Conservation (phyloP, 2,888 invertebrate genomes). For the Luperina nickerlii region DNA sequence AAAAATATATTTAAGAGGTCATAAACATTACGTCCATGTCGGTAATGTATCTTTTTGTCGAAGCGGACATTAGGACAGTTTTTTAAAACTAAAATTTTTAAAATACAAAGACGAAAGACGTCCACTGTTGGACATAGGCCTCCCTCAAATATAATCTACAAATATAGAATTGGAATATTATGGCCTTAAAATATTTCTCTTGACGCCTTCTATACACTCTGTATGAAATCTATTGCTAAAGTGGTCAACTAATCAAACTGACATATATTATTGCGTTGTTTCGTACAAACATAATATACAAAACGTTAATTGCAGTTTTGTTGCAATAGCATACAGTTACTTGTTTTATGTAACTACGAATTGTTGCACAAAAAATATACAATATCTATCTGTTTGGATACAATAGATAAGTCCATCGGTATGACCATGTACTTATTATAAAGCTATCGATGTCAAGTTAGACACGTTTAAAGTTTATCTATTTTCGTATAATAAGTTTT, state of each 20-base stretch:
- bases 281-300: slow-evolving; percentile 8
- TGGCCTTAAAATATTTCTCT: neutral
- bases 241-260: slow-evolving; percentile 37
- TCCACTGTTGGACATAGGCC: neutral
- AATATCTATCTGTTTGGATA: neutral
- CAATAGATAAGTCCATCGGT: neutral
- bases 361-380: slow-evolving; percentile 33
- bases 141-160: neutral
- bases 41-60: too few species aligned
- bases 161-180: neutral
- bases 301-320: slow-evolving; percentile 43
- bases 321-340: slow-evolving; percentile 36
- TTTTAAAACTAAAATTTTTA: too few species aligned
- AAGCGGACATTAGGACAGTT: too few species aligned
- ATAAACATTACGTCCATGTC: too few species aligned
- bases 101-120: too few species aligned
- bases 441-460: neutral
- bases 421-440: neutral
- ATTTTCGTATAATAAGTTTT: neutral
- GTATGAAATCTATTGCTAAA: slow-evolving; percentile 29
- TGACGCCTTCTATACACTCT: neutral
- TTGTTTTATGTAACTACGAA: slow-evolving; percentile 41
- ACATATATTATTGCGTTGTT: slow-evolving; percentile 46
- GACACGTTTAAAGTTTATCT: neutral
- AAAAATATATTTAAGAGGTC: too few species aligned